Evolutionary conservation across 1,140 invertebrate genomes (phyloP), one percentile per base, ranked within the genome.

Genomic region (Macrostomum lignano): DNA sequence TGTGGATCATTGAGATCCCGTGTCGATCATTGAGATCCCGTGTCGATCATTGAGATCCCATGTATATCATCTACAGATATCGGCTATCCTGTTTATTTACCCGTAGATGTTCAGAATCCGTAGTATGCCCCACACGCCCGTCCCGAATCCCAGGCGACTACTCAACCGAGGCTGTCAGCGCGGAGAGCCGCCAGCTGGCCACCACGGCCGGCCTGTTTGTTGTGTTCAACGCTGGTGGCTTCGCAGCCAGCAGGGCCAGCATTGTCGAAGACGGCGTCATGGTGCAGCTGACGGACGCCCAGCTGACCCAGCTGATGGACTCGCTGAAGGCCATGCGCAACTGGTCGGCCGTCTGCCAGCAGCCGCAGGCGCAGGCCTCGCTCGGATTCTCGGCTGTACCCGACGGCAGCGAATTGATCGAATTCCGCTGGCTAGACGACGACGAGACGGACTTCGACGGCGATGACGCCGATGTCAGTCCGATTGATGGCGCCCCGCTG

Each of bases 231-330:
- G 75, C n/a, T n/a, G n/a, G n/a, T 74, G 17, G 72, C 75, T 3
- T 51, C 81, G 25, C 81, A 81, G 55, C 65, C 67, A 14, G 69
- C 1, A 81, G 78, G 49, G 75, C 73, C 1, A 74, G 69, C 43
- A 76, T 81, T 38, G 71, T 81, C 2, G 77, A 82, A 52, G 77
- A 82, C 56, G 77, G 77, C 0, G 54, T 81, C 0, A 78, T 78
- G 74, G 72, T 78, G 9, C 73, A 78, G 53, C 70, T 81, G 36
- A 65, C 70, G 43, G 64, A 70, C 1, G 71, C 74, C 38, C 71
- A 70, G 43, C 74, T 81, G 71, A 58, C 63, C 32, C 65, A 67
- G 14, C 57, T 81, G 9, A 67, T 74, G 40, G 67, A 71, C 24
- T 63, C 68, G 15, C 52, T 81, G 21, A 64, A 67, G 41, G 69